Evolutionary conservation across 2,888 invertebrate species (phyloP), one percentile per base, ranked within the genome.

Genomic region (Harmothoe impar): DNA sequence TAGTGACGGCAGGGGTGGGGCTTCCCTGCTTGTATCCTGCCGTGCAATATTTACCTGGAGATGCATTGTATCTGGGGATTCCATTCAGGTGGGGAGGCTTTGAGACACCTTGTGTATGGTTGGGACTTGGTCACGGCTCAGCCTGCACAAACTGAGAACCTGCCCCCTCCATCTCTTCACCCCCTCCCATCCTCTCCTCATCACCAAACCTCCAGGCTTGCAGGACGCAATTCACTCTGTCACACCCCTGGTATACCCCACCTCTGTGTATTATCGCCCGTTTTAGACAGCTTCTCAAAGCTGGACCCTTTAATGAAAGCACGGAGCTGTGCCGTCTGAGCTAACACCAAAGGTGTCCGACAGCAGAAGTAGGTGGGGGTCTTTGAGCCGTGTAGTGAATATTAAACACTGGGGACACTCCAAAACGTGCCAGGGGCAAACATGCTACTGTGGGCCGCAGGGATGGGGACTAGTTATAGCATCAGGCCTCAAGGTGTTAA

Each of bases 301-400:
- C 62, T n/a, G 62, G 20, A 20, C 20, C 62, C 62, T n/a, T 62
- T 20, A n/a, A n/a, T 62, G n/a, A n/a, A 5, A 62, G n/a, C 62
- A 15, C 23, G n/a, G 54, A 62, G 62, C 0, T 62, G n/a, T 62
- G 62, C n/a, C 62, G 23, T n/a, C 62, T 62, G 62, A 62, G n/a
- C 62, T 62, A 62, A 62, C 62, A 62, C 23, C n/a, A 62, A 62
- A 62, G 62, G 62, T n/a, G n/a, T n/a, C n/a, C 62, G 23, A 62
- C 62, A 62, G 62, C 0, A 62, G 62, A 20, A 62, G 23, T 62
- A n/a, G 62, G 20, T 62, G 62, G 20, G 20, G 62, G 62, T 43
- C 43, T 43, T 62, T 62, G 62, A 62, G 23, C 62, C n/a, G 20
- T 62, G 62, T 5, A 62, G n/a, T 20, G 62, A 62, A 62, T 62